Evolutionary conservation across 2,797 vertebrate genomes (phyloP).

Genomic region (Todus mexicanus): DNA sequence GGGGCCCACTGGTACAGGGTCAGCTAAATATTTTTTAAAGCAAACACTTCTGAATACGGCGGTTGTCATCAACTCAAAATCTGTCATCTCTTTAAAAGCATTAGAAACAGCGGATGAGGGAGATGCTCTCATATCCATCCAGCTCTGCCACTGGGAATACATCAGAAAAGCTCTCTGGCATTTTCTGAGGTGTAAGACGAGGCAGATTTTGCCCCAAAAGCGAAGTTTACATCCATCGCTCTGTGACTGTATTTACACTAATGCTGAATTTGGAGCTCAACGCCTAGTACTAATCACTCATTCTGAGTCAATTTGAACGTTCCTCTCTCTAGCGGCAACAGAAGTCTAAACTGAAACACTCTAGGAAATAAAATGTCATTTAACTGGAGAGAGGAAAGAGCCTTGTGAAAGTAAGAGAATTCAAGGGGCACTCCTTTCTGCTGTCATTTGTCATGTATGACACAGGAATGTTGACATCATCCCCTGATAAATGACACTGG

Average conservation of each 20-base stretch:
- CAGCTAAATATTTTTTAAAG: background rate
- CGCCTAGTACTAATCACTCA: conserved; percentile 34
- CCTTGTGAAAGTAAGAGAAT: conserved; percentile 26
- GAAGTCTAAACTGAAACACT: conserved; percentile 36
- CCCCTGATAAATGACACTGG: conserved; percentile 65
- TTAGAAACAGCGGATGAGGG: conserved; percentile 43
- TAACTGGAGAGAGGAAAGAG: conserved; percentile 24
- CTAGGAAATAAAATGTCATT: conserved; percentile 58
- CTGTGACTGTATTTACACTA: background rate
- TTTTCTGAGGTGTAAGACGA: background rate
- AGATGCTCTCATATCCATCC: background rate
- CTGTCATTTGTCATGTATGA: conserved; percentile 66
- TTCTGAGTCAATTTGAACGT: conserved; percentile 11
- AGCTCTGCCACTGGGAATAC: background rate
- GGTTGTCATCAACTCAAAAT: background rate
- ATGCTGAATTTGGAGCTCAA: background rate
- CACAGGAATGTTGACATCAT: conserved; percentile 69
- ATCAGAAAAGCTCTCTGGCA: background rate
- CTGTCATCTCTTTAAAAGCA: conserved; percentile 37
- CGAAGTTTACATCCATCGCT: background rate
- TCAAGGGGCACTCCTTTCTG: conserved; percentile 50
- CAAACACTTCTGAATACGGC: background rate
- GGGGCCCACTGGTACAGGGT: background rate
- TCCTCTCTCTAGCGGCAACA: conserved; percentile 25
- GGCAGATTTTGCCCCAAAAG: background rate